phyloP scores from a whole-genome alignment of 2,888 invertebrate species.

The Neoscelio sp. region DNA sequence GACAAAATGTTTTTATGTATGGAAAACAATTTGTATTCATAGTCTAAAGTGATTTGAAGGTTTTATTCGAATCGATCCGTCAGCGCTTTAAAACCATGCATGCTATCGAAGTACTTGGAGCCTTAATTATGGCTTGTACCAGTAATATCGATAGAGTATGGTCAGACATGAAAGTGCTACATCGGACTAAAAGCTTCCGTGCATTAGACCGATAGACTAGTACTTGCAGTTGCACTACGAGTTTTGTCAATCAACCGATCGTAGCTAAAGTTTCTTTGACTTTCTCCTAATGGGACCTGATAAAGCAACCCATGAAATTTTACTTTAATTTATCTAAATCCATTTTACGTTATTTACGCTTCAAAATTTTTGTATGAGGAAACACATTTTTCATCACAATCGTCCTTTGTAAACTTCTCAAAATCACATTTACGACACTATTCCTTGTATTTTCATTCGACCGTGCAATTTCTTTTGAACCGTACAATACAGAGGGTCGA shows the following conservation, averaged over 20 bases:
- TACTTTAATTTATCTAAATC: neutral
- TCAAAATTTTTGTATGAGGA: too few relatives aligned
- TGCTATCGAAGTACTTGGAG: slow-evolving; percentile 5
- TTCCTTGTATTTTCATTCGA: slow-evolving; percentile 43
- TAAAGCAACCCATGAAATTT: neutral
- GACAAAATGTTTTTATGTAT: too few relatives aligned
- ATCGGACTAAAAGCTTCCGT: slow-evolving; percentile 52
- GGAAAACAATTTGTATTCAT: too few relatives aligned
- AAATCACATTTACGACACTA: slow-evolving; percentile 45
- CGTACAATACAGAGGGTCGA: slow-evolving; percentile 41
- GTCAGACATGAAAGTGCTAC: slow-evolving; percentile 48
- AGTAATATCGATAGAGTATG: slow-evolving; percentile 39
- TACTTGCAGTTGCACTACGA: slow-evolving; percentile 34
- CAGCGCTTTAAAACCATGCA: slow-evolving; percentile 13
- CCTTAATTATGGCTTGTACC: slow-evolving; percentile 36
- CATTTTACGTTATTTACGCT: too few relatives aligned
- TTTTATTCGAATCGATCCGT: slow-evolving; percentile 1
- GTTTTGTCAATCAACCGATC: slow-evolving; percentile 39
- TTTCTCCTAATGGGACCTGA: neutral
- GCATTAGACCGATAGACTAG: slow-evolving; percentile 44
- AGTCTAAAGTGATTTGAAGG: too few relatives aligned
- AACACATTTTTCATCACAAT: neutral
- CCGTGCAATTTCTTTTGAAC: slow-evolving; percentile 47
- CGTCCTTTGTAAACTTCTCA: slow-evolving; percentile 34
- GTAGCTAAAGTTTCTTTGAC: slow-evolving; percentile 29